phyloP scores from a whole-genome alignment of 2,113 vertebrate species.

The Hassar affinis region DNA sequence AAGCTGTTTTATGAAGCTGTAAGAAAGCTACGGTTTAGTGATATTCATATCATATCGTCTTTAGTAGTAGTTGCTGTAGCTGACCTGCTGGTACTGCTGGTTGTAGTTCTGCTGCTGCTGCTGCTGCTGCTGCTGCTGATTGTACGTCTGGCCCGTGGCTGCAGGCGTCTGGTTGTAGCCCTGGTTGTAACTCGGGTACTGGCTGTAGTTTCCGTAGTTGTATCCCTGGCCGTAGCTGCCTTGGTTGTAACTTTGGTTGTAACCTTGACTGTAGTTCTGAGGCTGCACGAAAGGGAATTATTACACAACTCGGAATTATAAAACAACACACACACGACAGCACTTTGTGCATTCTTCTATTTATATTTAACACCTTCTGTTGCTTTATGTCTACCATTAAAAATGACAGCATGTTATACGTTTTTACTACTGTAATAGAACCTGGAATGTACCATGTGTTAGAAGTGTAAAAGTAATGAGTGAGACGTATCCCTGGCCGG shows the following conservation, averaged over 20 bases:
- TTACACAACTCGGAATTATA: neutral
- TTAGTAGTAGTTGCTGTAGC: slow-evolving; percentile 1
- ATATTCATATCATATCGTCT: neutral
- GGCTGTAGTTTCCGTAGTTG: slow-evolving; percentile 80
- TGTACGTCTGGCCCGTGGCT: slow-evolving; percentile 75
- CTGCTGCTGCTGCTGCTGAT: slow-evolving; percentile 70
- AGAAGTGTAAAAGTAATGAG: no score
- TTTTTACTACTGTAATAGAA: no score
- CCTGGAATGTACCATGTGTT: no score
- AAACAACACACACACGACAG: neutral
- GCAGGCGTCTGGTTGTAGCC: slow-evolving; percentile 79
- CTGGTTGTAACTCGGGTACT: slow-evolving; percentile 81
- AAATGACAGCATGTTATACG: no score
- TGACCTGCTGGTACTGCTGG: slow-evolving; percentile 80
- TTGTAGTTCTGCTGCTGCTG: slow-evolving; percentile 65
- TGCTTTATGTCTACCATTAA: no score
- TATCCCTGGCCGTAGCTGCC: slow-evolving; percentile 80
- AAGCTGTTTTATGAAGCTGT: no score
- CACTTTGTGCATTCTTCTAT: no score
- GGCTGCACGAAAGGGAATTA: slow-evolving; percentile 43
- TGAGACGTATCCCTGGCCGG: no score
- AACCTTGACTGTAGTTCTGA: slow-evolving; percentile 59
- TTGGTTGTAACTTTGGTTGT: slow-evolving; percentile 73
- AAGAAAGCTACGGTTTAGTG: no score
- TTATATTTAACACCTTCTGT: no score